Conservation (phyloP, 2,888 invertebrate species). For the Oligia strigilis region DNA sequence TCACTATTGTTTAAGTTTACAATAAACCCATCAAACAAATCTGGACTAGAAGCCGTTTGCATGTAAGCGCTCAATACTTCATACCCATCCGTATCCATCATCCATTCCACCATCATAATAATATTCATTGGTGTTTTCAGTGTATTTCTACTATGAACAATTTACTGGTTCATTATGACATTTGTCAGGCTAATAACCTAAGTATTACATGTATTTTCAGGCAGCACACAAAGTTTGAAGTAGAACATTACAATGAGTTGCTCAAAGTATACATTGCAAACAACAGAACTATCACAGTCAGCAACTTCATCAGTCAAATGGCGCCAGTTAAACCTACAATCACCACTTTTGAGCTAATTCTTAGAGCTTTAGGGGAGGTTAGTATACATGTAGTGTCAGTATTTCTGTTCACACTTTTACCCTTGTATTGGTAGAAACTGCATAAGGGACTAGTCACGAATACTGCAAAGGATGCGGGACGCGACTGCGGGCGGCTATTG, state of each 20-base stretch:
- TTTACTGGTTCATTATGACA: not conserved
- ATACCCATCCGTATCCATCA: too few relatives aligned
- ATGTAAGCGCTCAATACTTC: not conserved
- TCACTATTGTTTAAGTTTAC: not conserved
- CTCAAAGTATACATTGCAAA: slow-evolving; percentile 91
- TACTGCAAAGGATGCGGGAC: not conserved
- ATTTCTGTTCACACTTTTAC: not conserved
- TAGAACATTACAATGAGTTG: slow-evolving; percentile 90
- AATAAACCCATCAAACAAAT: not conserved
- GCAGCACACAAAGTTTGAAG: slow-evolving; percentile 80
- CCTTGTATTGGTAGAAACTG: not conserved
- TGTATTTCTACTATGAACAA: not conserved
- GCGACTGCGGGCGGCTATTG: not conserved
- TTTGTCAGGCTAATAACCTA: not conserved
- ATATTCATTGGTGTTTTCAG: not conserved
- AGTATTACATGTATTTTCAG: slow-evolving; percentile 68
- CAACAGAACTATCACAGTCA: slow-evolving; percentile 81
- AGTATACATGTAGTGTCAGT: slow-evolving; percentile 17
- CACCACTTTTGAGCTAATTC: slow-evolving; percentile 90
- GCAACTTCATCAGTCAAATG: slow-evolving; percentile 87
- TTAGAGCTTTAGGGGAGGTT: slow-evolving; percentile 90
- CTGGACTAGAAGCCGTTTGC: not conserved
- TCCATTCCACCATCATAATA: not conserved
- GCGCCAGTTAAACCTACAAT: slow-evolving; percentile 84
- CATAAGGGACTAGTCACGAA: not conserved